phyloP scores from a whole-genome alignment of 2,888 invertebrate genomes.

The Adelphocoris suturalis region DNA sequence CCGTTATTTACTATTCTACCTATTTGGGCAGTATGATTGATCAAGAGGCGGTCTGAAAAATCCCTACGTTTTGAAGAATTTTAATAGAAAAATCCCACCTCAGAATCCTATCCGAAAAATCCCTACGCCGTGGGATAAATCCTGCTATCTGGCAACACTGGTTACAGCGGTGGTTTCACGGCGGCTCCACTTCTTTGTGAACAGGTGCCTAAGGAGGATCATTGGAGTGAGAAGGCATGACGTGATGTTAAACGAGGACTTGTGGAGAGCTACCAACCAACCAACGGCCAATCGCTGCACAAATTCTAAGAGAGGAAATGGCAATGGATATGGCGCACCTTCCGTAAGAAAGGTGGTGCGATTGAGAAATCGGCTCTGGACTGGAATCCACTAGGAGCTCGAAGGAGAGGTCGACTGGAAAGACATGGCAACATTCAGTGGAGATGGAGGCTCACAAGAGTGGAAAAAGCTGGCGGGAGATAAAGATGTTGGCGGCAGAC shows the following conservation, averaged over 20 bases:
- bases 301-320: background rate
- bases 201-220: slow-evolving; percentile 4
- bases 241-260: background rate
- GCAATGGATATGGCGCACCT: background rate
- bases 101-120: too few relatives aligned
- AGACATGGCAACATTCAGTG: background rate
- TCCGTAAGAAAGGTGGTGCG: background rate
- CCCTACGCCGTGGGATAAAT: too few relatives aligned
- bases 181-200: too few relatives aligned
- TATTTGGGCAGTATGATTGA: too few relatives aligned
- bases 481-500: background rate
- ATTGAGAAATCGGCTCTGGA: background rate
- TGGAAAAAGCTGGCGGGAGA: background rate
- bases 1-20: too few relatives aligned
- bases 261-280: too few relatives aligned
- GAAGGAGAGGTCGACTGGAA: background rate
- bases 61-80: too few relatives aligned
- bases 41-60: too few relatives aligned
- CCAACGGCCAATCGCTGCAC: background rate
- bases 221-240: background rate
- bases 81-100: too few relatives aligned
- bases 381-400: background rate
- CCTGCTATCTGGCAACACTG: too few relatives aligned
- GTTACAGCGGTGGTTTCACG: too few relatives aligned
- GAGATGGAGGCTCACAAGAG: background rate